Evolutionary conservation across 2,113 vertebrate genomes (phyloP).

Genomic region (Menura novaehollandiae): DNA sequence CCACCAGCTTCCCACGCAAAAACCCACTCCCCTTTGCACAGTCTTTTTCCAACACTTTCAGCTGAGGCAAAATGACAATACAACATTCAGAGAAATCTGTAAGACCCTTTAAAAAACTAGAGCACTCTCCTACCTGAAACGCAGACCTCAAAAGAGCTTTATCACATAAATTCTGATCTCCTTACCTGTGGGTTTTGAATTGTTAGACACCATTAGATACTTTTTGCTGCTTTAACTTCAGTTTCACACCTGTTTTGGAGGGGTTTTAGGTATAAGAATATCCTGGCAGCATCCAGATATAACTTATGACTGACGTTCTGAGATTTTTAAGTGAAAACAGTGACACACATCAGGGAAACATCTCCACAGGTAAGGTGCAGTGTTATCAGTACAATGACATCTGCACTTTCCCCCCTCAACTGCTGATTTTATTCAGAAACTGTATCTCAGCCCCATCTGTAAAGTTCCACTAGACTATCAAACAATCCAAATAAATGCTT

Average conservation of each 20-base stretch:
- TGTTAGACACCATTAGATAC: not conserved
- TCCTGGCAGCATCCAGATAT: not conserved
- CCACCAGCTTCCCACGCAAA: not conserved
- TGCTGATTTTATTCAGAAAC: not conserved
- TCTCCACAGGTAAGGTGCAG: not conserved
- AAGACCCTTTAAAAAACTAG: not conserved
- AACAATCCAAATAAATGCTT: not conserved
- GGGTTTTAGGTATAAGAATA: not conserved
- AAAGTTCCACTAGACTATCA: not conserved
- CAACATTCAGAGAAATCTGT: rapidly evolving
- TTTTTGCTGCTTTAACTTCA: not conserved
- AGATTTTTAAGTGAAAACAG: not conserved
- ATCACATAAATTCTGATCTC: not conserved
- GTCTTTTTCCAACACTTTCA: not conserved
- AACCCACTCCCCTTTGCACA: not conserved
- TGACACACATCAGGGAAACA: not conserved
- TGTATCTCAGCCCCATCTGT: rapidly evolving
- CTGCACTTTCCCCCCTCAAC: not conserved
- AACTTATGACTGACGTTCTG: not conserved
- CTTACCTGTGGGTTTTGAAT: not conserved
- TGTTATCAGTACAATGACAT: not conserved
- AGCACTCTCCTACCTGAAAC: not conserved
- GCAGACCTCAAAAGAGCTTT: not conserved
- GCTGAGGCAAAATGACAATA: not conserved
- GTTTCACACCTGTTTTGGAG: not conserved